phyloP scores from a whole-genome alignment of 37 sponge, comb jelly and placozoan species.

The Halichondria panicea region DNA sequence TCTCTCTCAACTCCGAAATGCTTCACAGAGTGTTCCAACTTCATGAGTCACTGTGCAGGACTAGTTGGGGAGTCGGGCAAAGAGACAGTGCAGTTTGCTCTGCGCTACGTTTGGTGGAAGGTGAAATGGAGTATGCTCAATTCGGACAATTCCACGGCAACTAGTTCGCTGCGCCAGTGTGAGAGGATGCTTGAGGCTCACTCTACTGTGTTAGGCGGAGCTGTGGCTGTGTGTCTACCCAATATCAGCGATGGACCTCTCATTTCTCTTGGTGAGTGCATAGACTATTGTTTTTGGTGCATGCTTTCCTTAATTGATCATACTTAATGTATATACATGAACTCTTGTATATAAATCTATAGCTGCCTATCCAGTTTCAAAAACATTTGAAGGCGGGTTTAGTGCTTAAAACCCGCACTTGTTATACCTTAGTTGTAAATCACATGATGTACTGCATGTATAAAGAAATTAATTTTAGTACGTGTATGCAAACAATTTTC shows the following conservation, averaged over 20 bases:
- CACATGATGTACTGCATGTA: conserved; percentile 5
- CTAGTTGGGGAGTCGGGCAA: conserved; percentile 12
- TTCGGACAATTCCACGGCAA: conserved; percentile 7
- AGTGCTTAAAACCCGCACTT: not conserved
- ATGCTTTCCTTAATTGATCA: too few relatives aligned
- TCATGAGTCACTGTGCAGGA: conserved; percentile 21
- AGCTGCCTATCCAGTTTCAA: too few relatives aligned
- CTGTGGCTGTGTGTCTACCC: conserved; percentile 19
- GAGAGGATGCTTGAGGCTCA: not conserved
- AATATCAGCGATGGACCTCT: conserved; percentile 20
- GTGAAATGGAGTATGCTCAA: conserved; percentile 48
- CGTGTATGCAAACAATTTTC: too few relatives aligned
- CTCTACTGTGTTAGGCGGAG: not conserved
- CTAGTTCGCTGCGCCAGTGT: too few relatives aligned
- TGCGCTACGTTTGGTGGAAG: not conserved
- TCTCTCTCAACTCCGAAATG: not conserved
- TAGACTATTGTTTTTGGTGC: too few relatives aligned
- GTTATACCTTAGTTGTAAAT: not conserved
- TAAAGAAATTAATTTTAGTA: not conserved
- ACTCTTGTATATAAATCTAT: too few relatives aligned
- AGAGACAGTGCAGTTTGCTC: conserved; percentile 8
- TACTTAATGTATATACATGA: too few relatives aligned
- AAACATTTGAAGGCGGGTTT: not conserved
- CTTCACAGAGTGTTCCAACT: conserved; percentile 41
- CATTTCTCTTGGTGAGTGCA: conserved; percentile 48